Evolutionary conservation across 1,140 invertebrate species (phyloP), one percentile per base, ranked within the genome.

Genomic region (Eupristina koningsbergeri): DNA sequence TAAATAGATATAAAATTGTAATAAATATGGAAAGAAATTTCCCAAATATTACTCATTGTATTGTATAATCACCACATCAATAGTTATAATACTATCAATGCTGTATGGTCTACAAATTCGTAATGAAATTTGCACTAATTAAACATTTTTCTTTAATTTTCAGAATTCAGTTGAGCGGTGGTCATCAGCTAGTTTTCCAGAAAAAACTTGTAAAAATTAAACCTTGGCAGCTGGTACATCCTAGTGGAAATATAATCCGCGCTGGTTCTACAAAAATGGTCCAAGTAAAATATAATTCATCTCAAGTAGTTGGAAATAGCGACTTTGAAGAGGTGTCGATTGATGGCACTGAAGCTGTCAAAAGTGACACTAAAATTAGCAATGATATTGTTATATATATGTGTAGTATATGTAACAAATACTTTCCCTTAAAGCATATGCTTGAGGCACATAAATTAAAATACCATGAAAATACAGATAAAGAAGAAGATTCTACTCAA

Each of bases 391-490:
- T 80, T 7, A 73, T 84, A 0, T 90, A 88, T 73, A 77, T 87
- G 13, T 94, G 94, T 85, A 86, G 89, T 0, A 85, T 89, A 13
- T 94, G 94, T 80, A 89, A 90, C 17, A 92, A 92, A 0, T 91
- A 92, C 9, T 95, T 95, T 71, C 94, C 93, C 0, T 86, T 91
- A 0, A 86, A 91, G 50, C 90, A 92, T 26, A 92, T 92, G 86
- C 79, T 94, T 13, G 89, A 89, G 0, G 86, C 88, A 29, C 93
- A 94, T 84, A 76, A 86, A 13, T 80, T 53, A 5, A 39, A 47
- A 3, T 41, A 82, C 2, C 90, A 91, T 47, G 17, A 0, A 26
- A n/a, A 41, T 6, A 19, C 31, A 3, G 7, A 5, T n/a, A 15
- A 71, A 31, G 36, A 71, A 2, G 3, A 71, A n/a, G 2, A 17